Conservation (phyloP, 2,113 vertebrate species). For the Gnathonemus longibarbis region DNA sequence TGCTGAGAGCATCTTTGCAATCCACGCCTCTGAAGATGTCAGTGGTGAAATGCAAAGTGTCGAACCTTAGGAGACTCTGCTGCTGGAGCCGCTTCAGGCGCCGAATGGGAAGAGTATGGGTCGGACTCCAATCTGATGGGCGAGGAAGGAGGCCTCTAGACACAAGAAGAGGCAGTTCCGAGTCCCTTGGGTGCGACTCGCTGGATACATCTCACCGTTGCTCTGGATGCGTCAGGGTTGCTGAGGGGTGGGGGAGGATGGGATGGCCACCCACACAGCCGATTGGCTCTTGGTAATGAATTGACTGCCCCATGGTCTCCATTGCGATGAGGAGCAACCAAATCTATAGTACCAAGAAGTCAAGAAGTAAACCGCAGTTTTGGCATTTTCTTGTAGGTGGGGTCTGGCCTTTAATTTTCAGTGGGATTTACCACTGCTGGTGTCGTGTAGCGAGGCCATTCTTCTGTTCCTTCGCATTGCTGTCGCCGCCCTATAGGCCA, state of each 20-base stretch:
- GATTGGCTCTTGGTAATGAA: not conserved
- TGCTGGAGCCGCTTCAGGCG: not conserved
- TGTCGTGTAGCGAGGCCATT: not conserved
- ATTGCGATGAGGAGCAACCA: not conserved
- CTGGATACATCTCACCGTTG: not conserved
- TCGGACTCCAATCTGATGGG: not conserved
- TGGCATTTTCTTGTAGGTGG: not conserved
- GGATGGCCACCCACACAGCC: not conserved
- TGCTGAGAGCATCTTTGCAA: not conserved
- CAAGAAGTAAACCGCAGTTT: not conserved
- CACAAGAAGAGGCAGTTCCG: not conserved
- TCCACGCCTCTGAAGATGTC: not conserved
- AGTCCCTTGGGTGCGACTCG: not conserved
- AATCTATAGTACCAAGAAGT: not conserved
- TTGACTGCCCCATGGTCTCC: not conserved
- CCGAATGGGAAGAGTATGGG: rapidly evolving
- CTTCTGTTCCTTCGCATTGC: not conserved
- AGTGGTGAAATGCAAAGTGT: not conserved
- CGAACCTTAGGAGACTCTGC: not conserved
- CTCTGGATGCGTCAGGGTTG: not conserved
- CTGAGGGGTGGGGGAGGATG: not conserved
- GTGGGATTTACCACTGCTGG: not conserved
- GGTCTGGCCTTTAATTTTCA: not conserved
- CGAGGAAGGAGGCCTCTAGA: not conserved
- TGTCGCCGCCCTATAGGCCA: not conserved